Conservation (phyloP, 2,888 invertebrate genomes). For the Caprella mutica region DNA sequence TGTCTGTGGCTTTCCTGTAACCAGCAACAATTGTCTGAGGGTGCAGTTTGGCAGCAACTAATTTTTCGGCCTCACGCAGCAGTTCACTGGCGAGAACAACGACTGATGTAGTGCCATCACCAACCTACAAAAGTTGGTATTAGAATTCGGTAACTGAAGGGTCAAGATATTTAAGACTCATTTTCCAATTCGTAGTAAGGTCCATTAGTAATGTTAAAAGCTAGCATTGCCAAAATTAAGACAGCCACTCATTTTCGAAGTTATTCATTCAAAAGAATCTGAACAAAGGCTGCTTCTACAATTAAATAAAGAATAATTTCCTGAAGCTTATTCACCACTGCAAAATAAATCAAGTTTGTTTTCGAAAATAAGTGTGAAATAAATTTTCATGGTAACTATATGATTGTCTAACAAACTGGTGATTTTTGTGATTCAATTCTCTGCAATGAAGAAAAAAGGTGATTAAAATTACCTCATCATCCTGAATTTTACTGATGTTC, state of each 20-base stretch:
- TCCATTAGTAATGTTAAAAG: too few species aligned
- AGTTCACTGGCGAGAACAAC: conserved; percentile 89
- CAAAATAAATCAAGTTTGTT: background rate
- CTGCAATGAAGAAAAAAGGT: background rate
- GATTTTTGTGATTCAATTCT: background rate
- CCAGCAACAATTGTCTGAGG: conserved; percentile 96
- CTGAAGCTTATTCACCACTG: background rate
- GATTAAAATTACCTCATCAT: conserved; percentile 67
- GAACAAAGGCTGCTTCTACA: too few species aligned
- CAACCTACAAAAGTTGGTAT: conserved; percentile 41
- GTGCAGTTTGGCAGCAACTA: conserved; percentile 87
- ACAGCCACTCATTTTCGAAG: too few species aligned
- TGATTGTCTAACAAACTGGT: background rate
- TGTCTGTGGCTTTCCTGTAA: conserved; percentile 77
- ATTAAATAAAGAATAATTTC: background rate
- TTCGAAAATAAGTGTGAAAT: background rate
- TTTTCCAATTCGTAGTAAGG: too few species aligned
- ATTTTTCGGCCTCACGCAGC: conserved; percentile 84
- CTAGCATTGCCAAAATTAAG: too few species aligned
- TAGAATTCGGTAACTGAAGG: too few species aligned
- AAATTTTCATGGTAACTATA: background rate
- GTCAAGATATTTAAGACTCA: too few species aligned
- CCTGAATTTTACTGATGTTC: conserved; percentile 97
- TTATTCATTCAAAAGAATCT: too few species aligned
- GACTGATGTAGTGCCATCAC: conserved; percentile 99